phyloP scores from a whole-genome alignment of 2,888 invertebrate genomes.

The Eupithecia vulgata region DNA sequence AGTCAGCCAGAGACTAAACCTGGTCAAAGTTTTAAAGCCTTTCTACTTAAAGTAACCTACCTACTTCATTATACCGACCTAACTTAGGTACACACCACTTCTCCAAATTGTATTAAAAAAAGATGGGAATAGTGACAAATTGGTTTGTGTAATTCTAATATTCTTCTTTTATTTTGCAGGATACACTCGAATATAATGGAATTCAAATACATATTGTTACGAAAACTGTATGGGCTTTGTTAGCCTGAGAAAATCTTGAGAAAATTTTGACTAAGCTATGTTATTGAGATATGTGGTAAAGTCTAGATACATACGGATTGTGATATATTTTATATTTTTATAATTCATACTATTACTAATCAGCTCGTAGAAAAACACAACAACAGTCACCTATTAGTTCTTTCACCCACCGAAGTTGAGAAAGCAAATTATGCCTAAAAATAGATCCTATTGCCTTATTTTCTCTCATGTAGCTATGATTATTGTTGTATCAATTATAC shows the following conservation, averaged over 20 bases:
- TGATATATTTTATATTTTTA: conserved; percentile 51
- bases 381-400: not conserved
- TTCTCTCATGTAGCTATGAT: not conserved
- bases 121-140: not conserved
- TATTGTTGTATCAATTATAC: not conserved
- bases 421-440: not conserved
- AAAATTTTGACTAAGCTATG: conserved; percentile 3
- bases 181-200: conserved; percentile 80
- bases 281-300: not conserved
- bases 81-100: not conserved
- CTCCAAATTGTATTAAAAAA: not conserved
- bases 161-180: conserved; percentile 70
- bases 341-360: conserved; percentile 26
- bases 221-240: conserved; percentile 74
- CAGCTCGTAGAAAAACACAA: conserved; percentile 15
- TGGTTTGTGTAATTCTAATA: conserved; percentile 29
- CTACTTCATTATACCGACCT: not conserved
- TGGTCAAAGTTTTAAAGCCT: too few species aligned
- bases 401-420: conserved; percentile 28
- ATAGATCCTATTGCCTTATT: not conserved
- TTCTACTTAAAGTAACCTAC: too few species aligned
- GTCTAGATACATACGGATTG: conserved; percentile 40
- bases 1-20: too few species aligned
- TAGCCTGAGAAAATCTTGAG: conserved; percentile 62
- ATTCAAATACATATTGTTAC: conserved; percentile 73